phyloP scores from a whole-genome alignment of 2,797 vertebrate species.

The Stomatorhinus walkeri region DNA sequence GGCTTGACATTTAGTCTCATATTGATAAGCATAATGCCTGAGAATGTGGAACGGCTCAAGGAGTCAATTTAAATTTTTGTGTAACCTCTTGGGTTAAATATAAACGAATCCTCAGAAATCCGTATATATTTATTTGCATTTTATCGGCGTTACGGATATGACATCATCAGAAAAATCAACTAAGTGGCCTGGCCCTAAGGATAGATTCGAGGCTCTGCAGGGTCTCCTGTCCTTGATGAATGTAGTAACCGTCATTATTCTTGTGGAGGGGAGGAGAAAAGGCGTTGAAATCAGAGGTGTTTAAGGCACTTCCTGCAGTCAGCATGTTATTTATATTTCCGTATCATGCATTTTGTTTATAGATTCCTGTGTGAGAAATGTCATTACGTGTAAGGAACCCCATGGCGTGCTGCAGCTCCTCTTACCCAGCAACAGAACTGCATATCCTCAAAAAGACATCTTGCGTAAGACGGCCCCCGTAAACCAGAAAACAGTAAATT shows the following conservation, averaged over 20 bases:
- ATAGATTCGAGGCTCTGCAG: background rate
- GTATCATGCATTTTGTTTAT: background rate
- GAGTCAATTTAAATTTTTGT: background rate
- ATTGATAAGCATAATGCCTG: background rate
- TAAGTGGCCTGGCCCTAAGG: background rate
- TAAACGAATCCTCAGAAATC: background rate
- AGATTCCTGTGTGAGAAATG: background rate
- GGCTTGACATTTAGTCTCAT: background rate
- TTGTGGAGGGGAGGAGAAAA: background rate
- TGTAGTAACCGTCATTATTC: background rate
- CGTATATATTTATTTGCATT: background rate
- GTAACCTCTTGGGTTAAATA: background rate
- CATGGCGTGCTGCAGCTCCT: background rate
- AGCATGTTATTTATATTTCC: background rate
- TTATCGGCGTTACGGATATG: background rate
- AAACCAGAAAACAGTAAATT: background rate
- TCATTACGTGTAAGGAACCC: background rate
- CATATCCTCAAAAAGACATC: background rate
- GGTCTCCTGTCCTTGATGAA: background rate
- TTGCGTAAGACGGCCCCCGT: background rate
- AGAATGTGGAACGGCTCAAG: background rate
- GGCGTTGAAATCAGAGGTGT: background rate
- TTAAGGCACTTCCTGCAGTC: background rate
- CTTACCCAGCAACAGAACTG: conserved; percentile 9
- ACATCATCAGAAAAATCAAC: background rate